phyloP scores from a whole-genome alignment of 2,888 invertebrate species.

The Eurytoma adleriae region DNA sequence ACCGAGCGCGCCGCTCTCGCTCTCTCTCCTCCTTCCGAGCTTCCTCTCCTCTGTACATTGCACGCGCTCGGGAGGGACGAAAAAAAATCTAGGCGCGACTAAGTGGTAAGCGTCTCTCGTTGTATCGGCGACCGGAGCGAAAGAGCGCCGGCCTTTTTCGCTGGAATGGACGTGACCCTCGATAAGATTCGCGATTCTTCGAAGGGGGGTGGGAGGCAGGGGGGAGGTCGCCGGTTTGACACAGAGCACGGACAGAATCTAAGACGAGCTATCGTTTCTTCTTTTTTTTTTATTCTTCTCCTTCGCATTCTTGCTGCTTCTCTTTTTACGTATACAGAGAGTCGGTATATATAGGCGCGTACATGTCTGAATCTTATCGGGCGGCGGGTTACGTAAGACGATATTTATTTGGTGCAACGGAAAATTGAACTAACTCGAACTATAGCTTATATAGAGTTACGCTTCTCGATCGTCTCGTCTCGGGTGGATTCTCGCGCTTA shows the following conservation, averaged over 20 bases:
- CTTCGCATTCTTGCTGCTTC: not conserved
- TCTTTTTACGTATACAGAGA: slow-evolving; percentile 16
- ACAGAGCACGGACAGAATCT: too few species aligned
- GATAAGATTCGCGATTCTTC: slow-evolving; percentile 24
- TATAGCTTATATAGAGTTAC: too few species aligned
- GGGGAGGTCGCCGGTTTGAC: too few species aligned
- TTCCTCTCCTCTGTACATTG: slow-evolving; percentile 4
- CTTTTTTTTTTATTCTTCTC: not conserved
- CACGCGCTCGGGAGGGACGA: not conserved
- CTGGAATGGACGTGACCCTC: not conserved
- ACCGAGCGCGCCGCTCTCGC: slow-evolving; percentile 26
- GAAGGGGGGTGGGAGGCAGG: not conserved
- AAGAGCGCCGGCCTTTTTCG: slow-evolving; percentile 9
- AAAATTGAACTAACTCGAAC: slow-evolving; percentile 3
- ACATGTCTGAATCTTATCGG: slow-evolving; percentile 18
- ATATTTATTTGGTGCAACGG: not conserved
- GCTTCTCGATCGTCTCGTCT: not conserved
- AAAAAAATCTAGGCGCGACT: slow-evolving; percentile 29
- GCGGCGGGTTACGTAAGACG: slow-evolving; percentile 20
- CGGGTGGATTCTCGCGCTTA: not conserved
- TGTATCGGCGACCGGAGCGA: slow-evolving; percentile 35
- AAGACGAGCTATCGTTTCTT: not conserved
- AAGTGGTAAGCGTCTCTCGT: slow-evolving; percentile 40
- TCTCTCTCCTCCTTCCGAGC: not conserved
- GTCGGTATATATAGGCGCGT: not conserved